These are phyloP conservation scores for Antheraea pernyi DNA, from an alignment of 1,140 invertebrate species.

Conservation along the genomic window DNA sequence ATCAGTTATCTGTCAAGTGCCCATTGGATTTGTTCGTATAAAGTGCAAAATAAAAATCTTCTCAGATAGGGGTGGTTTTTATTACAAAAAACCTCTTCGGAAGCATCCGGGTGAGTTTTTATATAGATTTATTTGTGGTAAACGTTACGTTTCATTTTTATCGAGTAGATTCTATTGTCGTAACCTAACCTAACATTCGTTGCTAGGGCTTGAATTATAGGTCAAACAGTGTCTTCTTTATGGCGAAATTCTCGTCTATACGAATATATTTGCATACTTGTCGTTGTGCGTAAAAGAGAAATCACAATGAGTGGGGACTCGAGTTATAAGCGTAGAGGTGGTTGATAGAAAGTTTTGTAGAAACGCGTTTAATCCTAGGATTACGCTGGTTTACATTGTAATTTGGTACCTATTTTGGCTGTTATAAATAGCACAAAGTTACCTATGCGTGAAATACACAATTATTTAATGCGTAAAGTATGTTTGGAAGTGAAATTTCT, in stretches of 20 bases:
- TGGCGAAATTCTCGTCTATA: constrained; percentile 23
- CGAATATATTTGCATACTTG: constrained; percentile 42
- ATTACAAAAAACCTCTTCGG: constrained; percentile 46
- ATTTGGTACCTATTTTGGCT: not conserved
- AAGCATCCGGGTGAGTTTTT: constrained; percentile 69
- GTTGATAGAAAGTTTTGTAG: not conserved
- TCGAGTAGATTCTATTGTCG: constrained; percentile 31
- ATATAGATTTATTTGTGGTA: constrained; percentile 14
- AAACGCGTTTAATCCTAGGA: not conserved
- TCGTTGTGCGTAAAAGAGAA: not conserved
- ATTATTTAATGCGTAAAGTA: not conserved
- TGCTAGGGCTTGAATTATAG: constrained; percentile 47
- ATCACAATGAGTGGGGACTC: not conserved
- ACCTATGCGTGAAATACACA: no score
- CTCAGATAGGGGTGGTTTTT: constrained; percentile 48
- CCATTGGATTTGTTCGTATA: constrained; percentile 41
- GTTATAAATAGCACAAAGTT: not conserved
- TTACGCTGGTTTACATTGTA: not conserved
- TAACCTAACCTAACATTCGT: constrained; percentile 47
- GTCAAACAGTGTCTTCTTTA: constrained; percentile 67
- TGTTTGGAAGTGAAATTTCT: no score
- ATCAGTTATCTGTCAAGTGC: constrained; percentile 58
- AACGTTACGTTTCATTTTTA: constrained; percentile 24
- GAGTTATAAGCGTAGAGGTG: not conserved
- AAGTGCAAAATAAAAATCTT: constrained; percentile 48